These are phyloP conservation scores for Melanargia galathea DNA, from an alignment of 2,888 invertebrate species.

Conservation along the genomic window DNA sequence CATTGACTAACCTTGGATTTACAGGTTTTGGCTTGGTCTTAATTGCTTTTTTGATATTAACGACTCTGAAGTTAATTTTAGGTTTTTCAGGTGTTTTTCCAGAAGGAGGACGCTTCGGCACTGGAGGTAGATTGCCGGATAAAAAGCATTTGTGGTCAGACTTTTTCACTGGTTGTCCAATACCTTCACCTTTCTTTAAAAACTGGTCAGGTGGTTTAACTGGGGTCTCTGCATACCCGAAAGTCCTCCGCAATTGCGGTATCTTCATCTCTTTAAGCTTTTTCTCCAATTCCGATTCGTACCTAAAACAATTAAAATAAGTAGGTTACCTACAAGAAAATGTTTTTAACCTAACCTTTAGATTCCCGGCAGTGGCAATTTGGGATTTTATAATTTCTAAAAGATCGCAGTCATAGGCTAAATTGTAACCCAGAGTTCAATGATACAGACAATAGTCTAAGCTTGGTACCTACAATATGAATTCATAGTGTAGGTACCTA, in stretches of 20 bases:
- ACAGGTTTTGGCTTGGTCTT: constrained; percentile 79
- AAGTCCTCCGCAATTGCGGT: constrained; percentile 80
- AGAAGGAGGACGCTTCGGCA: constrained; percentile 68
- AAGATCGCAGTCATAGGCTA: too few species aligned
- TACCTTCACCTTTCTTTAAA: constrained; percentile 83
- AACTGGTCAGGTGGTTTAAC: constrained; percentile 83
- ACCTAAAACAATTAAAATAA: constrained; percentile 53
- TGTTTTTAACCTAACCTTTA: too few species aligned
- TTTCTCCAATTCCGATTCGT: constrained; percentile 76
- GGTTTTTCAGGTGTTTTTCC: constrained; percentile 60
- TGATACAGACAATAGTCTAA: too few species aligned
- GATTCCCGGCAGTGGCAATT: too few species aligned
- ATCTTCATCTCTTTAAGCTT: constrained; percentile 71
- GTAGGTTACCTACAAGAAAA: not conserved
- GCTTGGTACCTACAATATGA: too few species aligned
- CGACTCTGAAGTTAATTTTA: constrained; percentile 78
- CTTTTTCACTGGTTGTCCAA: constrained; percentile 66
- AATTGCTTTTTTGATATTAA: constrained; percentile 83
- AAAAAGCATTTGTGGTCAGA: constrained; percentile 66
- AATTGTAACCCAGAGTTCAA: too few species aligned
- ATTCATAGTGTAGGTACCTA: too few species aligned
- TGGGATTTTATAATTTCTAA: too few species aligned
- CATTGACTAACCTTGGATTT: constrained; percentile 66
- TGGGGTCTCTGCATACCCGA: constrained; percentile 86
- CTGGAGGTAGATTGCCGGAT: constrained; percentile 69